Evolutionary conservation across 2,888 invertebrate species (phyloP).

Genomic region (Archips crataeganus): DNA sequence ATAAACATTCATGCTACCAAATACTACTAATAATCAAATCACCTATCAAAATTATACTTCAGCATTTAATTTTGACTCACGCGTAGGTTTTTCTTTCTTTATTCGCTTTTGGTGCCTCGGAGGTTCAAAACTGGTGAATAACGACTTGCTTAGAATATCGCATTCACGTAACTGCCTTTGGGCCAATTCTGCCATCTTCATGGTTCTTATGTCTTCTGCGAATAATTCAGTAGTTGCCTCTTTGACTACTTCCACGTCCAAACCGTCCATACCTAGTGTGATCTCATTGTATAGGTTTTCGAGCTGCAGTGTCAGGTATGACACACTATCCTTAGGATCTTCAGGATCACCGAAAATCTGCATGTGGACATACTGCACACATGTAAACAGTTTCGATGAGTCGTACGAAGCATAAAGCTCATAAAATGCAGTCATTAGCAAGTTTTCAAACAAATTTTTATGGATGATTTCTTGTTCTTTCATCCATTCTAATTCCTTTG

Average conservation of each 20-base stretch:
- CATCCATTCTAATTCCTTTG: conserved; percentile 45
- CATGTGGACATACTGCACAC: conserved; percentile 53
- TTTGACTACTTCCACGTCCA: conserved; percentile 53
- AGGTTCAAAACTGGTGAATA: conserved; percentile 55
- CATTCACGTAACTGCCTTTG: conserved; percentile 53
- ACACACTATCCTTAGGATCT: conserved; percentile 54
- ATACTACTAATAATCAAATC: background rate
- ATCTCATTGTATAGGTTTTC: conserved; percentile 51
- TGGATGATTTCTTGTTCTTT: conserved; percentile 50
- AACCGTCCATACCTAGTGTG: conserved; percentile 47
- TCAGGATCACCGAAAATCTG: conserved; percentile 48
- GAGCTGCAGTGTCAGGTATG: conserved; percentile 49
- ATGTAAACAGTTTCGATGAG: conserved; percentile 53
- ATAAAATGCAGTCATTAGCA: conserved; percentile 52
- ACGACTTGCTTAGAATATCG: conserved; percentile 51
- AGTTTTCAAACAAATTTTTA: conserved; percentile 49
- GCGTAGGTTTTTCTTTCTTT: conserved; percentile 1
- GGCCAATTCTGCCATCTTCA: conserved; percentile 53
- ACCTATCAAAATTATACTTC: background rate
- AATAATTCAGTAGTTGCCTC: conserved; percentile 50
- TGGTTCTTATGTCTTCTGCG: conserved; percentile 50
- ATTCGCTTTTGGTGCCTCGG: conserved; percentile 39
- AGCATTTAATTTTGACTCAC: background rate
- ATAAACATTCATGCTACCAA: background rate
- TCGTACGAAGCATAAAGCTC: conserved; percentile 53